Evolutionary conservation across 2,888 invertebrate genomes (phyloP).

Genomic region (Epirrhoe alternata): DNA sequence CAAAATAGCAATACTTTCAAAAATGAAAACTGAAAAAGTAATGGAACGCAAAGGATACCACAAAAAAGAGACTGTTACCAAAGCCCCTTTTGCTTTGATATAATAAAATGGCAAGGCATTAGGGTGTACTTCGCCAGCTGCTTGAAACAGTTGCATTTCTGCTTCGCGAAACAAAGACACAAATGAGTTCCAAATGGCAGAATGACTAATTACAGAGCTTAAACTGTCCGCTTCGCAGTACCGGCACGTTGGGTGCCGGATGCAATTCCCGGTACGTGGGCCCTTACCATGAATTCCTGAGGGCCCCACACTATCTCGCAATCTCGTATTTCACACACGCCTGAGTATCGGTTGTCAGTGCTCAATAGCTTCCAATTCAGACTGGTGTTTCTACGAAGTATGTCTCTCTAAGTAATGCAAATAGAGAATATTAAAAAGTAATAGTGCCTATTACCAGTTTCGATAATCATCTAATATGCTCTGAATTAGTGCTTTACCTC

Average conservation of each 20-base stretch:
- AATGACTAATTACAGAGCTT: conserved; percentile 58
- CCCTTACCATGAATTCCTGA: conserved; percentile 35
- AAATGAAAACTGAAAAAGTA: neutral
- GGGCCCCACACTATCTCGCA: conserved; percentile 35
- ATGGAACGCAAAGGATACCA: neutral
- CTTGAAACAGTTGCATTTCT: conserved; percentile 16
- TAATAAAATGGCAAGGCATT: neutral
- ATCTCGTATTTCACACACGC: conserved; percentile 34
- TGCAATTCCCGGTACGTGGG: conserved; percentile 51
- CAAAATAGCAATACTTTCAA: no score
- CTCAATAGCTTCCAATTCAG: neutral
- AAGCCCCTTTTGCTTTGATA: neutral
- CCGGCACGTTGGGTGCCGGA: conserved; percentile 52
- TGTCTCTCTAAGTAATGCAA: neutral
- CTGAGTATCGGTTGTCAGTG: conserved; percentile 20
- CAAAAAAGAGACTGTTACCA: neutral
- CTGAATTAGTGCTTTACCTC: conserved; percentile 4
- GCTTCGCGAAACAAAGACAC: conserved; percentile 39
- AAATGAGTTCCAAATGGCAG: conserved; percentile 39
- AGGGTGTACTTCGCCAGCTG: conserved; percentile 1
- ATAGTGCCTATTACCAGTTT: neutral
- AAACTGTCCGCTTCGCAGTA: conserved; percentile 47
- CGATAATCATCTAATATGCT: conserved; percentile 1
- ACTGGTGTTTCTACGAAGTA: neutral
- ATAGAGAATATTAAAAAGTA: neutral